These are phyloP conservation scores for Orycteropus afer DNA, from an alignment of 2,113 vertebrate genomes.

Conservation along the genomic window DNA sequence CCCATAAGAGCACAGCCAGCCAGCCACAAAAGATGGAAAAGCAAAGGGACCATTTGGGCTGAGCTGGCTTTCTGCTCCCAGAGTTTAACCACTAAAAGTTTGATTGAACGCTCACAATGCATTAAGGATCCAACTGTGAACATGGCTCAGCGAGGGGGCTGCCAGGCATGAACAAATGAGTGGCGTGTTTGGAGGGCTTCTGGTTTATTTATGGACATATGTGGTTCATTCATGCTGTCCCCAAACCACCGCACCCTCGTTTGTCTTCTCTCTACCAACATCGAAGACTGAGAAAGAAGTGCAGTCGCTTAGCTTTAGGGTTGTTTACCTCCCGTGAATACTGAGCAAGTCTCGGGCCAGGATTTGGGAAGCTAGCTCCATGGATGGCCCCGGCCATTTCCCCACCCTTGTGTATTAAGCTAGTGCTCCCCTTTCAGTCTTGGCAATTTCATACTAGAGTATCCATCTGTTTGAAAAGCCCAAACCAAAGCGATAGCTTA, in stretches of 20 bases:
- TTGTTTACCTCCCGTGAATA: not conserved
- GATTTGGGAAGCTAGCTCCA: not conserved
- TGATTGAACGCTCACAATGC: conserved; percentile 46
- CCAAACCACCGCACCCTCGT: not conserved
- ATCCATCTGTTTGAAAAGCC: conserved; percentile 68
- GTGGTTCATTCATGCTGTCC: conserved; percentile 55
- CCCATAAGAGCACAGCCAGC: conserved; percentile 49
- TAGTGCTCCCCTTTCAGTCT: conserved; percentile 29
- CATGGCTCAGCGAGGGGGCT: conserved; percentile 4
- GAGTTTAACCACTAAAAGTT: conserved; percentile 56
- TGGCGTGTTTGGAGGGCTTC: conserved; percentile 27
- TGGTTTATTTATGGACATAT: conserved; percentile 62
- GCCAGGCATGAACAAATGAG: conserved; percentile 49
- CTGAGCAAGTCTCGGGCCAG: not conserved
- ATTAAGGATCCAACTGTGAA: conserved; percentile 64
- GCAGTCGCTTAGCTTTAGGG: not conserved
- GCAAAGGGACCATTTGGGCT: conserved; percentile 50
- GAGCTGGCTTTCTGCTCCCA: conserved; percentile 44
- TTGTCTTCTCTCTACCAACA: conserved; percentile 53
- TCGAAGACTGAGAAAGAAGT: not conserved
- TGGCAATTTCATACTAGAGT: conserved; percentile 29
- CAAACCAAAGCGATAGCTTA: not conserved
- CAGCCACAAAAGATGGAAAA: conserved; percentile 65
- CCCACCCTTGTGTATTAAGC: not conserved
- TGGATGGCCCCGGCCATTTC: not conserved